These are phyloP conservation scores for Achroia grisella DNA, from an alignment of 1,140 invertebrate species.

Conservation along the genomic window DNA sequence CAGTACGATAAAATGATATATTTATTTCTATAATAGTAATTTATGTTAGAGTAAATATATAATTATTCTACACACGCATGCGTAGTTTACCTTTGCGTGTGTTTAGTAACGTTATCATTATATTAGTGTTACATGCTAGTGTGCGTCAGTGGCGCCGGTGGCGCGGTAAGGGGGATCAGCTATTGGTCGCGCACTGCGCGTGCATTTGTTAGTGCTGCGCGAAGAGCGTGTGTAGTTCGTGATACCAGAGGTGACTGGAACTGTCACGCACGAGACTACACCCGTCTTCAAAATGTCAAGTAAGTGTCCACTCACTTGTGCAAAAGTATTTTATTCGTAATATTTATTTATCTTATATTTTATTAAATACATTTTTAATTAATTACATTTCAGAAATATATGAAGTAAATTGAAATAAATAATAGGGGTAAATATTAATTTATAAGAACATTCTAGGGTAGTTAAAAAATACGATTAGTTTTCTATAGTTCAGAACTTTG, in stretches of 20 bases:
- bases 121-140: not conserved
- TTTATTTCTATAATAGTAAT: too few species aligned
- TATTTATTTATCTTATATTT: not conserved
- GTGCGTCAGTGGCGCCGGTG: slow-evolving; percentile 5
- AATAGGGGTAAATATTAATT: too few species aligned
- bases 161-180: slow-evolving; percentile 32
- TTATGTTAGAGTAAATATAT: too few species aligned
- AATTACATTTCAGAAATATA: too few species aligned
- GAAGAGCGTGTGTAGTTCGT: slow-evolving; percentile 55
- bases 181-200: slow-evolving; percentile 38
- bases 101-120: slow-evolving; percentile 1
- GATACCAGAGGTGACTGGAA: slow-evolving; percentile 51
- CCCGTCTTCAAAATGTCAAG: slow-evolving; percentile 66
- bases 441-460: too few species aligned
- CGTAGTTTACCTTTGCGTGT: slow-evolving; percentile 16
- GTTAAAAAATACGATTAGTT: too few species aligned
- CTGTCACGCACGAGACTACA: slow-evolving; percentile 59
- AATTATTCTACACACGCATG: not conserved
- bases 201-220: slow-evolving; percentile 53
- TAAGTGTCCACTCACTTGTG: slow-evolving; percentile 26
- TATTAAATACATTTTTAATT: too few species aligned
- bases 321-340: too few species aligned
- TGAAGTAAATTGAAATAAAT: too few species aligned
- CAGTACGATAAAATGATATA: too few species aligned
- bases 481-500: too few species aligned